A percentile compares a stretch with the other conserved stretches of the same genome.
Conservation (phyloP, 2,113 vertebrate genomes). For the Nothobranchius kuhntae region DNA sequence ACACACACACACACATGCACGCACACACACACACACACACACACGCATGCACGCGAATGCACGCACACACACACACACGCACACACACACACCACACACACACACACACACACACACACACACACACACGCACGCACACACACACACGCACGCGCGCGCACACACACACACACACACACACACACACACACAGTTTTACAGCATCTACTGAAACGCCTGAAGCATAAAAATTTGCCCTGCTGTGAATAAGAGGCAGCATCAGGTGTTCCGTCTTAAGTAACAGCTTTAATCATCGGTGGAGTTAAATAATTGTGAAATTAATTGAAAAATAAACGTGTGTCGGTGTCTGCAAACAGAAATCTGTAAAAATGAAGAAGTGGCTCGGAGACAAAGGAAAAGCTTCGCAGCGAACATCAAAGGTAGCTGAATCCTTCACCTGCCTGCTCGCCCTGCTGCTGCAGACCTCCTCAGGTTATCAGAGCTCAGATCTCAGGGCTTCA, state of each 20-base stretch:
- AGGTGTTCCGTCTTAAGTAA: no score
- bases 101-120: not conserved
- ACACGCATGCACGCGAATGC: no score
- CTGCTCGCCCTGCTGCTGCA: not conserved
- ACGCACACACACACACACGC: no score
- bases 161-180: not conserved
- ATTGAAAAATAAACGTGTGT: not conserved
- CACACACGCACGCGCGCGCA: not conserved
- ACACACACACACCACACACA: no score
- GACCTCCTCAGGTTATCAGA: not conserved
- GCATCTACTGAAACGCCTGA: not conserved
- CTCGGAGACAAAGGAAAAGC: not conserved
- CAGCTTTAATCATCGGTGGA: no score
- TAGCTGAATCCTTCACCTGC: not conserved
- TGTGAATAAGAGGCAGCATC: no score
- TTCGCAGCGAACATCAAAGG: not conserved
- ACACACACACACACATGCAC: no score
- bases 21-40: no score
- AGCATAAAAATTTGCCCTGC: no score
- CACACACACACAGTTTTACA: not conserved
- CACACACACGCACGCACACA: not conserved
- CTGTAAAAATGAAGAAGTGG: not conserved
- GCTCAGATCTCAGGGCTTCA: not conserved
- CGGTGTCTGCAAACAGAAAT: not conserved
- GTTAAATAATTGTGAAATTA: no score